A percentile compares a stretch with the other conserved stretches of the same genome.
Conservation (phyloP, 2,113 vertebrate genomes). For the Dasyornis broadbenti region DNA sequence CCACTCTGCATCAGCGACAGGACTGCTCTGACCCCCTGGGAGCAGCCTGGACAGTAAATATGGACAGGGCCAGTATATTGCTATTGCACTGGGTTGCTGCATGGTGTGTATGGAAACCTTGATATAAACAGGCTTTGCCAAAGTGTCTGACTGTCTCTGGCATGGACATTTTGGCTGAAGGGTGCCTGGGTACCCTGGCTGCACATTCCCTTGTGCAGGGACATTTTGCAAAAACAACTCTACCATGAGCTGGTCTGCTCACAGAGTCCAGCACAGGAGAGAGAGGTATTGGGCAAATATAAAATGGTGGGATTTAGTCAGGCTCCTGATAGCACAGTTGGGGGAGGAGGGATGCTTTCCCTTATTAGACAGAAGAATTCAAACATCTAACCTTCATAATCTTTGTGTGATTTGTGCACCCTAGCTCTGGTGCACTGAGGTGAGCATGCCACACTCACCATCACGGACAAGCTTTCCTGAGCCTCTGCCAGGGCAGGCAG, state of each 20-base stretch:
- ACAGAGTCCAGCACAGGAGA: background rate
- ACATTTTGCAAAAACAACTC: background rate
- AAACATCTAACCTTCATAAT: background rate
- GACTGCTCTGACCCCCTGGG: background rate
- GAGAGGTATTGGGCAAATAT: background rate
- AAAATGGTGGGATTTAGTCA: background rate
- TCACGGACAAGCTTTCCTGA: background rate
- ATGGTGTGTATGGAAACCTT: accelerated
- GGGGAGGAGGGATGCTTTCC: background rate
- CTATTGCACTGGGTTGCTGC: background rate
- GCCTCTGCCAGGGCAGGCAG: background rate
- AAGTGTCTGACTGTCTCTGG: background rate
- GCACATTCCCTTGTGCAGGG: background rate
- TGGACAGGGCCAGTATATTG: background rate
- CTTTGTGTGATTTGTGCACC: accelerated
- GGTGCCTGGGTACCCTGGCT: background rate
- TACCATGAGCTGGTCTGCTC: background rate
- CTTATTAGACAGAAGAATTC: background rate
- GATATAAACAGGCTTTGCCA: background rate
- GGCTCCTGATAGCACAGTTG: background rate
- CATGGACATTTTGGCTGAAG: background rate
- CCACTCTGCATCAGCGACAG: background rate
- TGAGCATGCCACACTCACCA: background rate
- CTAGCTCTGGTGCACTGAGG: background rate
- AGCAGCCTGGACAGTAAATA: background rate